A percentile compares a stretch with the other conserved stretches of the same genome.
phyloP scores from a whole-genome alignment of 2,888 invertebrate species.

The Acleris literana region DNA sequence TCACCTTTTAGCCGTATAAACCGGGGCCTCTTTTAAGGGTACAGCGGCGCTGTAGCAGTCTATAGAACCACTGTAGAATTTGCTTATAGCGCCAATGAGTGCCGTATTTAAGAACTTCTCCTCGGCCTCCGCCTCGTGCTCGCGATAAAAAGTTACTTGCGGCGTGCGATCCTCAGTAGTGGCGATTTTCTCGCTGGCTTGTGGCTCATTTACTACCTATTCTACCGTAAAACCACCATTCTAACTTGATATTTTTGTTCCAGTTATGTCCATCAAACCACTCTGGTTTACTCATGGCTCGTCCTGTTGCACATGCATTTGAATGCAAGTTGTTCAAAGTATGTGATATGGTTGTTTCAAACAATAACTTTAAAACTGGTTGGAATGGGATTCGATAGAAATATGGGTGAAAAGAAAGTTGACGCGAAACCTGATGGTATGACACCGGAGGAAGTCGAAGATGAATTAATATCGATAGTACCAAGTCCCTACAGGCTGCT shows the following conservation, averaged over 20 bases:
- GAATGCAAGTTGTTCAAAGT: conserved; percentile 85
- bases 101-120: no score
- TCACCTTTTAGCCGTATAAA: no score
- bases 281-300: conserved; percentile 89
- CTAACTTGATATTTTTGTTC: conserved; percentile 49
- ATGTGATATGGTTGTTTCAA: conserved; percentile 91
- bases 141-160: no score
- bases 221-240: no score
- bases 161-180: no score
- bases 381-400: conserved; percentile 92
- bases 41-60: no score
- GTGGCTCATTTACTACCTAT: no score
- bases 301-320: conserved; percentile 90
- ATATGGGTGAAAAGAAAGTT: conserved; percentile 49
- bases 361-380: conserved; percentile 91
- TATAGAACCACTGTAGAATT: no score
- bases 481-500: conserved; percentile 86
- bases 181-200: no score
- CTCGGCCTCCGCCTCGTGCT: no score
- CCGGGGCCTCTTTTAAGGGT: no score
- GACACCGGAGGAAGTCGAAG: conserved; percentile 43
- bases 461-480: conserved; percentile 54
- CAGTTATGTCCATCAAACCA: conserved; percentile 87
- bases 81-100: no score
- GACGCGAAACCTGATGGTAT: conserved; percentile 47